A percentile compares a stretch with the other conserved stretches of the same genome.
Evolutionary conservation across 2,888 invertebrate species (phyloP).

Genomic region (Meteorus cinctellus): DNA sequence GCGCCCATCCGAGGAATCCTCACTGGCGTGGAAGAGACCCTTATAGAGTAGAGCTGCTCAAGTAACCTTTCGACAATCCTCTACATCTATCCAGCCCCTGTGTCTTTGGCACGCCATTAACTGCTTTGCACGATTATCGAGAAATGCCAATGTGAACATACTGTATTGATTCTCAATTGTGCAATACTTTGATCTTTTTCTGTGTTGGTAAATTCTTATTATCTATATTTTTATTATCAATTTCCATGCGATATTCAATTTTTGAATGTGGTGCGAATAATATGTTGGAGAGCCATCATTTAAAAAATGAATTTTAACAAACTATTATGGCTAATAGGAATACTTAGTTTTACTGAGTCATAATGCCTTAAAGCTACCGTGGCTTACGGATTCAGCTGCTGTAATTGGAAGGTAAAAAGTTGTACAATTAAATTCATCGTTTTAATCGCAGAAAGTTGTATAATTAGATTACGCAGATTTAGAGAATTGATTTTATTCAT

Average conservation of each 20-base stretch:
- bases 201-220: no score
- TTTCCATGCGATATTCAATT: background rate
- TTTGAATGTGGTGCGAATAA: no score
- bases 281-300: no score
- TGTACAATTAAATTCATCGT: no score
- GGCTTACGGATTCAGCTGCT: no score
- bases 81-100: background rate
- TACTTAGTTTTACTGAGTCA: no score
- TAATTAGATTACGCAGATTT: no score
- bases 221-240: background rate
- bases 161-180: slow-evolving; percentile 20
- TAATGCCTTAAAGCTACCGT: no score
- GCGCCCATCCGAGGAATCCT: slow-evolving; percentile 29
- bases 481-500: slow-evolving; percentile 1
- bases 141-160: slow-evolving; percentile 19
- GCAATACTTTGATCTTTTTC: background rate
- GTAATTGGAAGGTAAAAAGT: no score
- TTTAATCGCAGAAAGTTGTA: no score
- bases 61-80: slow-evolving; percentile 28
- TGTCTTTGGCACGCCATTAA: slow-evolving; percentile 2
- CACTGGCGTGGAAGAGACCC: slow-evolving; percentile 40
- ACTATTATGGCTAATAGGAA: no score
- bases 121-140: slow-evolving; percentile 38
- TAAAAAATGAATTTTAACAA: no score
- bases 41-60: slow-evolving; percentile 28